A percentile compares a stretch with the other conserved stretches of the same genome.
These are phyloP conservation scores for Callospermophilus lateralis DNA, from an alignment of 2,113 vertebrate genomes.

Conservation along the genomic window DNA sequence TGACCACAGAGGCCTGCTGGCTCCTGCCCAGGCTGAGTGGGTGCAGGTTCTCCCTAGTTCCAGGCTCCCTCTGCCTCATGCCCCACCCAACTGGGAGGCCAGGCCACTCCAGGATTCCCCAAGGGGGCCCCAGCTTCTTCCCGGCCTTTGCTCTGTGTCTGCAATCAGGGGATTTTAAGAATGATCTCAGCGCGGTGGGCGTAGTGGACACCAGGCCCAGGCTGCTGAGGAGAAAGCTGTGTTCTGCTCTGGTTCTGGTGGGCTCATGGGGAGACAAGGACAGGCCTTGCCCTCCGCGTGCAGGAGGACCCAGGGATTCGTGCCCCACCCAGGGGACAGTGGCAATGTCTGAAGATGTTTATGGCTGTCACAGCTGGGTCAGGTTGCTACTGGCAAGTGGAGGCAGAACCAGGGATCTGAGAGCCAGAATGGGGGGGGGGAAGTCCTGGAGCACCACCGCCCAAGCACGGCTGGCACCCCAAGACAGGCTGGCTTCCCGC, in stretches of 20 bases:
- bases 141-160: background rate
- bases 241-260: no score
- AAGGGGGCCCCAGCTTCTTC: background rate
- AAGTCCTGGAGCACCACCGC: no score
- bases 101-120: background rate
- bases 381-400: background rate
- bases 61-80: background rate
- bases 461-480: no score
- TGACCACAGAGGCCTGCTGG: background rate
- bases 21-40: background rate
- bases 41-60: background rate
- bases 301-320: background rate
- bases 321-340: background rate
- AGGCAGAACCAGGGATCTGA: no score
- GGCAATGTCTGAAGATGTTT: background rate
- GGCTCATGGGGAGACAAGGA: no score
- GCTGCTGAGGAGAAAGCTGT: background rate
- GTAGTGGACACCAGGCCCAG: background rate
- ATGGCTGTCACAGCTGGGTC: background rate
- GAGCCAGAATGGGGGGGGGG: background rate
- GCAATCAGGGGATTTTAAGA: background rate
- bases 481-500: background rate
- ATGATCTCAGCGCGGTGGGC: slow-evolving; percentile 12
- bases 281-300: background rate
- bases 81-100: background rate